Percentiles rank a stretch among this genome's conserved stretches.
Evolutionary conservation across 2,797 vertebrate species (phyloP).

Genomic region (Gallinago solitaria): DNA sequence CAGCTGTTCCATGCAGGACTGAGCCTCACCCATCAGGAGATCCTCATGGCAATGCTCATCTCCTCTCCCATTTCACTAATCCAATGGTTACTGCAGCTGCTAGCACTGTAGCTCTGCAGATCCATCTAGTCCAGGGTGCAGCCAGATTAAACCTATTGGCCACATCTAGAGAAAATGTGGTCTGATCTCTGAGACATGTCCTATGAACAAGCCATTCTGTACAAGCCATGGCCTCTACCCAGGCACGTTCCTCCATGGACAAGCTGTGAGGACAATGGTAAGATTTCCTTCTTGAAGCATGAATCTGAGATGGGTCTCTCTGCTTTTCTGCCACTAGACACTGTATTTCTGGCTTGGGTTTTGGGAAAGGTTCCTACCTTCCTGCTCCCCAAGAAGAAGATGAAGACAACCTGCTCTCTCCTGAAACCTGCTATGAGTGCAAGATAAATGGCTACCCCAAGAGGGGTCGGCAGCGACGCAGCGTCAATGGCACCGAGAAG

Average conservation of each 20-base stretch:
- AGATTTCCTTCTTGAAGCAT: accelerated
- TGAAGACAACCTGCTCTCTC: constrained; percentile 85
- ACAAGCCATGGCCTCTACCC: background rate
- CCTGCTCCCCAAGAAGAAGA: constrained; percentile 71
- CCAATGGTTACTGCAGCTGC: too few species aligned
- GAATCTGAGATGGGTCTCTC: background rate
- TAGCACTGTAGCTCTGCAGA: background rate
- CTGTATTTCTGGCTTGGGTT: constrained; percentile 88
- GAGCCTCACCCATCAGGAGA: background rate
- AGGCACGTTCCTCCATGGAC: accelerated
- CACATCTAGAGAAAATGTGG: background rate
- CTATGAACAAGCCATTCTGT: background rate
- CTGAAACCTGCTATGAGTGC: constrained; percentile 92
- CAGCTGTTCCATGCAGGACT: background rate
- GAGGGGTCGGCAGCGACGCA: constrained; percentile 81
- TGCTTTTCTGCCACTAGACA: constrained; percentile 77
- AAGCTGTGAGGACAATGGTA: background rate
- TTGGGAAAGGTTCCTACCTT: constrained; percentile 78
- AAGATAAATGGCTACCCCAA: constrained; percentile 90
- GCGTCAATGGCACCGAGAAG: constrained; percentile 68
- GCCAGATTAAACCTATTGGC: background rate
- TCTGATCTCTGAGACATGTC: background rate
- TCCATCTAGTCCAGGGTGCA: background rate
- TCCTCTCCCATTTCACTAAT: background rate
- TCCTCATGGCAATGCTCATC: background rate